Evolutionary conservation across 53 echinoderm and acorn worm species (phyloP), one percentile per base, ranked within the genome.

Genomic region (Mesocentrotus franciscanus): DNA sequence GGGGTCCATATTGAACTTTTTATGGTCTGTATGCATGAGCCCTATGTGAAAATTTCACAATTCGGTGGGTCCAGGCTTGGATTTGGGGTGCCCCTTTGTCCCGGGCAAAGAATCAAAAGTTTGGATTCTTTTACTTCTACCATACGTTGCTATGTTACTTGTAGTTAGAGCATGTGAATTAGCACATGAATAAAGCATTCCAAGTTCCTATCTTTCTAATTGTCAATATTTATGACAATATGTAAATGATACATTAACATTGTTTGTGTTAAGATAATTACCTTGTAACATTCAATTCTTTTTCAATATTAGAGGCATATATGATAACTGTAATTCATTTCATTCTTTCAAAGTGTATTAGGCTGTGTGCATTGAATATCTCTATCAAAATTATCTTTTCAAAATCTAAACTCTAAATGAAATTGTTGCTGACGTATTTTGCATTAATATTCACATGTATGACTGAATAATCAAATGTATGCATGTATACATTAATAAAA

Each of bases 401-500:
- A 58, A 87, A 49, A 22, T 55, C 84, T 36, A 81, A 64, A 29
- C 12, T 83, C 49, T 8, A 42, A 84, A 84, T 55, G 2, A 84
- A 22, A 55, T 49, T 14, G 22, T 42, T 49, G 49, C 24, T 49
- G 22, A 42, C 42, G 17, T 42, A 60, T 85, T n/a, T 13, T 90
- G 32, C 90, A 91, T 90, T 90, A 13, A n/a, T 60, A 29, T 90
- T 34, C 20, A 91, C 14, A 17, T 58, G 29, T 87, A 18, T 35
- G 18, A 34, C 4, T 64, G 66, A 66, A 36, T 20, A 22, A 91
- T 59, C n/a, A 91, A 62, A 32, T 64, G 66, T 62, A 64, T 64
- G 22, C 35, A 62, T 64, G 22, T 35, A 27, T 91, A 91, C 39
- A 66, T 91, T 35, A 91, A 91, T 91, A 91, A 91, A 91, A 22